A percentile compares a stretch with the other conserved stretches of the same genome.
Conservation (phyloP, 1,140 invertebrate species). For the Drosophila paulistorum region DNA sequence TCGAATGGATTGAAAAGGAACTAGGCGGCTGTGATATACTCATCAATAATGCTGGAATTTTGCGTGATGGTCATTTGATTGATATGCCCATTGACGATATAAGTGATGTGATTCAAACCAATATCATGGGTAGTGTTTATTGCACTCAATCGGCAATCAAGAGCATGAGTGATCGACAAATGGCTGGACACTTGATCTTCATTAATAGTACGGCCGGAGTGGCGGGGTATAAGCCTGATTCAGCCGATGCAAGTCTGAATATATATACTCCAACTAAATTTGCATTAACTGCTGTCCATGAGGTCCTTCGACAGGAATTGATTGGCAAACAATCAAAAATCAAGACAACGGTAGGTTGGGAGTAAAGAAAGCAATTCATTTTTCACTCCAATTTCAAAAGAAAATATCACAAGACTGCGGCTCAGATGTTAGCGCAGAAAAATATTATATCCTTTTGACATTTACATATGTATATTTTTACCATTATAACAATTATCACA, state of each 20-base stretch:
- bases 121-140: conserved; percentile 87
- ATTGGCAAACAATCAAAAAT: conserved; percentile 85
- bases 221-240: conserved; percentile 74
- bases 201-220: conserved; percentile 87
- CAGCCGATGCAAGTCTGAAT: conserved; percentile 81
- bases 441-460: too few relatives aligned
- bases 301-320: conserved; percentile 87
- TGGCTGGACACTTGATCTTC: conserved; percentile 89
- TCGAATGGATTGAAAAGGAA: conserved; percentile 86
- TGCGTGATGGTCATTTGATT: conserved; percentile 79
- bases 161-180: conserved; percentile 86
- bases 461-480: too few relatives aligned
- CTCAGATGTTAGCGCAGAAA: too few relatives aligned
- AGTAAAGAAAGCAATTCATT: background rate
- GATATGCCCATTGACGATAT: conserved; percentile 80
- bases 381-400: background rate
- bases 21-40: conserved; percentile 88
- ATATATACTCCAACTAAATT: conserved; percentile 88
- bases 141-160: conserved; percentile 87
- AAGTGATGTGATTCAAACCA: conserved; percentile 86
- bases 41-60: conserved; percentile 89
- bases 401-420: too few relatives aligned
- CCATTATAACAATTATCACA: too few relatives aligned
- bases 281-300: conserved; percentile 87
- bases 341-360: conserved; percentile 86